phyloP scores from a whole-genome alignment of 2,888 invertebrate genomes.

The Villa cingulata region DNA sequence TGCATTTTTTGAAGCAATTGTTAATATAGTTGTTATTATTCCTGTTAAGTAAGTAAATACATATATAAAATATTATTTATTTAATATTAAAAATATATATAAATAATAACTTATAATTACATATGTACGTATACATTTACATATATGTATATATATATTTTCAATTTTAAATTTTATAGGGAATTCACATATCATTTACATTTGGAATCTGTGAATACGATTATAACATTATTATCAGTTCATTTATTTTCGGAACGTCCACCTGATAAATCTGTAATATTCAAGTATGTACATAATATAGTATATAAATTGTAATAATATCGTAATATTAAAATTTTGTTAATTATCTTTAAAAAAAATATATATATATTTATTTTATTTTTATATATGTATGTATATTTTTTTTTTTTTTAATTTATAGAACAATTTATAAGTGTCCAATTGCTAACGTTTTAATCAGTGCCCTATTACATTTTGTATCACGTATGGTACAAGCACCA shows the following conservation, averaged over 20 bases:
- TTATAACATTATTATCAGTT: conserved; percentile 77
- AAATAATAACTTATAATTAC: background rate
- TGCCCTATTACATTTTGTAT: conserved; percentile 63
- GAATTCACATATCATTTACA: conserved; percentile 76
- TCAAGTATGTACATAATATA: conserved; percentile 16
- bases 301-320: background rate
- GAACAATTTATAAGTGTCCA: conserved; percentile 33
- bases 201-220: conserved; percentile 74
- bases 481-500: conserved; percentile 50
- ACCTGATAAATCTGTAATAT: conserved; percentile 55
- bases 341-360: no score
- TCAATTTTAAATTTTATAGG: conserved; percentile 34
- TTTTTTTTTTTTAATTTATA: conserved; percentile 9
- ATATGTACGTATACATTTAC: no score
- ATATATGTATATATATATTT: no score
- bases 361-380: no score
- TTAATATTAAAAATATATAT: background rate
- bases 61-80: background rate
- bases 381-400: background rate
- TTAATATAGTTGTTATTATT: conserved; percentile 35
- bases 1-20: conserved; percentile 33
- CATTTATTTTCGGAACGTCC: conserved; percentile 65
- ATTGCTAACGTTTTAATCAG: conserved; percentile 50
- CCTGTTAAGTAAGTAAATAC: conserved; percentile 28
- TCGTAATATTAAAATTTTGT: background rate